phyloP scores from a whole-genome alignment of 2,113 vertebrate genomes.

The Spea bombifrons region DNA sequence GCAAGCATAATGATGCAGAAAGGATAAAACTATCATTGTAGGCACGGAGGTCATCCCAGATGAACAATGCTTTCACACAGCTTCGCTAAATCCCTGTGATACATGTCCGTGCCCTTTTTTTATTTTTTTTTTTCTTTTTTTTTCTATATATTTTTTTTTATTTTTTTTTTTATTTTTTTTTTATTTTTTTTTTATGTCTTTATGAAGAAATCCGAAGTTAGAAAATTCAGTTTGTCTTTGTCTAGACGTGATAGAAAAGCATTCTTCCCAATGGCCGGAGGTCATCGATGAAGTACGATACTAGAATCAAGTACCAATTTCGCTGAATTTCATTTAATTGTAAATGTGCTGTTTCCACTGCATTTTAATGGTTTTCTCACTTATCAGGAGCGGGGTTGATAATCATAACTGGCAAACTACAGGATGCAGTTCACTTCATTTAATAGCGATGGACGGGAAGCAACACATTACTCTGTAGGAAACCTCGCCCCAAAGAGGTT shows the following conservation, averaged over 20 bases:
- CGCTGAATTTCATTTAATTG: neutral
- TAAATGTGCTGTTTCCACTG: neutral
- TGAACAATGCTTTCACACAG: slow-evolving; percentile 60
- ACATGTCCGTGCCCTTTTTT: slow-evolving; percentile 48
- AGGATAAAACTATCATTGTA: slow-evolving; percentile 66
- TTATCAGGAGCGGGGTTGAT: neutral
- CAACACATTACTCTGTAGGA: neutral
- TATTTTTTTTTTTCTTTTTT: slow-evolving; percentile 13
- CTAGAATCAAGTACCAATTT: neutral
- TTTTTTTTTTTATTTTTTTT: slow-evolving; percentile 33
- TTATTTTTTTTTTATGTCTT: slow-evolving; percentile 50
- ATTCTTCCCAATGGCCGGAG: slow-evolving; percentile 13
- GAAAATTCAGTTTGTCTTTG: slow-evolving; percentile 36
- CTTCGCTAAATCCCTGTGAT: slow-evolving; percentile 50
- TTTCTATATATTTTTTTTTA: no score
- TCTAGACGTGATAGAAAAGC: slow-evolving; percentile 14
- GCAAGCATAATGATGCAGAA: slow-evolving; percentile 69
- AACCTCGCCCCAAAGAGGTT: neutral
- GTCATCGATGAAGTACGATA: slow-evolving; percentile 41
- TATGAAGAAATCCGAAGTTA: slow-evolving; percentile 46
- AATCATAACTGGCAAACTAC: neutral
- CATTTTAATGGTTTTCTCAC: neutral
- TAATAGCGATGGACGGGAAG: neutral
- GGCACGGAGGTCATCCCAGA: slow-evolving; percentile 62
- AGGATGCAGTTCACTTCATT: neutral